phyloP scores from a whole-genome alignment of 2,797 vertebrate species.

The Varecia variegata region DNA sequence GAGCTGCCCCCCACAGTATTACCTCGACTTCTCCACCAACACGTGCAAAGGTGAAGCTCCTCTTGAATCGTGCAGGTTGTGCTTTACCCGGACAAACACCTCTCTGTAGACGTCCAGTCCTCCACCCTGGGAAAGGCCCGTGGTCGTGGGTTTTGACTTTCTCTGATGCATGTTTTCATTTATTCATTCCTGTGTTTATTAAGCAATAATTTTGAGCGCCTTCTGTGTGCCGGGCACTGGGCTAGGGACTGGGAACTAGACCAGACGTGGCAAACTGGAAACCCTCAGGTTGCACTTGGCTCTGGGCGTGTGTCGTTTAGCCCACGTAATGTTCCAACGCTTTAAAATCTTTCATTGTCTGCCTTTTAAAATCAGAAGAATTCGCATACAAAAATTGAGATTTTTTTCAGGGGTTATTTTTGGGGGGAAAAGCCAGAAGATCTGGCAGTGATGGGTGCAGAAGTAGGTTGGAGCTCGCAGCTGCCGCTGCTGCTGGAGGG shows the following conservation, averaged over 20 bases:
- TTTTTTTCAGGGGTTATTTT: not conserved
- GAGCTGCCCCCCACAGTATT: slow-evolving; percentile 94
- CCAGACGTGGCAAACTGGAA: not conserved
- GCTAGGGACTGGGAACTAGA: not conserved
- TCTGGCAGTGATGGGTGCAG: not conserved
- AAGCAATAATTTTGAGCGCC: not conserved
- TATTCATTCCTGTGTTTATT: not conserved
- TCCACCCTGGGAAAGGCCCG: not conserved
- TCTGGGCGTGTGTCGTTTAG: not conserved
- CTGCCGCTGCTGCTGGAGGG: fast-evolving
- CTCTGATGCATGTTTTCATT: not conserved
- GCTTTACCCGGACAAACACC: not conserved
- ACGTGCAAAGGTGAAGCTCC: slow-evolving; percentile 90
- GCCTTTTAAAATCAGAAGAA: not conserved
- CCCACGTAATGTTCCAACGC: not conserved
- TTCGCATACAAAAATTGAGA: not conserved
- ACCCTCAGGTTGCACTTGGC: not conserved
- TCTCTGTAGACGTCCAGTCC: not conserved
- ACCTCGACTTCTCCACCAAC: slow-evolving; percentile 90
- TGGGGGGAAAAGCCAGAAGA: not conserved
- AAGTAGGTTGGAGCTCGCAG: not conserved
- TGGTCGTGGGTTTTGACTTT: not conserved
- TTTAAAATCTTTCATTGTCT: slow-evolving; percentile 9
- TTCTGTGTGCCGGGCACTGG: not conserved
- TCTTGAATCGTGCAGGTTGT: not conserved